phyloP scores from a whole-genome alignment of 2,888 invertebrate genomes.

The Epicampocera succincta region DNA sequence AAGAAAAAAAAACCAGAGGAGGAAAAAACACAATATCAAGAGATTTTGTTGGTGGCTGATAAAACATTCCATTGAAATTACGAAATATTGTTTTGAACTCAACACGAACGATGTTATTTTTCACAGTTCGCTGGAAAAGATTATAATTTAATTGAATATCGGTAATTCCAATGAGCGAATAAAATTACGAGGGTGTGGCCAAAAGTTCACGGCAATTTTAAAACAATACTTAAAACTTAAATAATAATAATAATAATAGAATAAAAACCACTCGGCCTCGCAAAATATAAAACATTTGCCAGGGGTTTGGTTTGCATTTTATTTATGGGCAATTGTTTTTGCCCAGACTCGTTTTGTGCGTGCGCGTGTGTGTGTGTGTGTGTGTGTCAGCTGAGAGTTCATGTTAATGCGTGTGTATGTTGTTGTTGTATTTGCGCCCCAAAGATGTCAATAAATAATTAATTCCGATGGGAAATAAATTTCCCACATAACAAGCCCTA shows the following conservation, averaged over 20 bases:
- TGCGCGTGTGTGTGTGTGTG: neutral
- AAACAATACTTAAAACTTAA: neutral
- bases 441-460: slow-evolving; percentile 68
- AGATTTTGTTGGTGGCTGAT: slow-evolving; percentile 8
- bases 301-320: slow-evolving; percentile 16
- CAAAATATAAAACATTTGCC: slow-evolving; percentile 3
- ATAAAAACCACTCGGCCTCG: neutral
- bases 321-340: slow-evolving; percentile 11
- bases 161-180: neutral
- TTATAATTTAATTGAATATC: slow-evolving; percentile 44
- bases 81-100: slow-evolving; percentile 1
- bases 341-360: neutral
- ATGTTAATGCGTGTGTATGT: neutral
- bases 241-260: too few relatives aligned
- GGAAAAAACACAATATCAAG: too few relatives aligned
- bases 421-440: slow-evolving; percentile 33
- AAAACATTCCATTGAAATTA: slow-evolving; percentile 13
- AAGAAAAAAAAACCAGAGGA: neutral
- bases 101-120: neutral
- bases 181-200: neutral
- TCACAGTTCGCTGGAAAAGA: slow-evolving; percentile 3
- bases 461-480: slow-evolving; percentile 69
- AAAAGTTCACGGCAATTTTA: neutral
- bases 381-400: neutral
- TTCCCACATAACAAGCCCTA: slow-evolving; percentile 61